Conservation (phyloP, 2,113 vertebrate genomes). For the Ailuropoda melanoleuca region DNA sequence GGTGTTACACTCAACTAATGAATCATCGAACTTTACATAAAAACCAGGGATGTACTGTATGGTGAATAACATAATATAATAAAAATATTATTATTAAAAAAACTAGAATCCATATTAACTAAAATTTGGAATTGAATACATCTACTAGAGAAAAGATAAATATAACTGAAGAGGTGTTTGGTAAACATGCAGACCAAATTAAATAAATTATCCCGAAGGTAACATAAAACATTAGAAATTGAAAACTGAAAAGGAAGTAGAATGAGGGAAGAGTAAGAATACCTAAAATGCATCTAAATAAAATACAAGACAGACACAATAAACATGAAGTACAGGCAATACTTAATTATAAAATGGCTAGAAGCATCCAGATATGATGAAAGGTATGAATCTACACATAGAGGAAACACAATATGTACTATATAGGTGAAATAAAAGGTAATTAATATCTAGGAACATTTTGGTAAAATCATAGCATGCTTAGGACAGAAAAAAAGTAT, state of each 20-base stretch:
- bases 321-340: neutral
- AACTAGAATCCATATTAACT: neutral
- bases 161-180: neutral
- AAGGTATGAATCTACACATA: neutral
- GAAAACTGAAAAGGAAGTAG: neutral
- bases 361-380: neutral
- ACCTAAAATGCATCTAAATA: neutral
- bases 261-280: neutral
- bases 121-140: neutral
- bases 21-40: no score
- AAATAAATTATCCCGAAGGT: neutral
- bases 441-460: neutral
- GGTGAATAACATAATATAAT: no score
- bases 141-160: neutral
- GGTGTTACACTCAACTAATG: no score
- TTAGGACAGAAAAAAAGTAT: neutral
- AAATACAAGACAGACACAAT: neutral
- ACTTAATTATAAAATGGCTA: neutral
- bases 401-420: neutral
- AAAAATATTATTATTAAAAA: no score
- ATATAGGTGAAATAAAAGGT: neutral
- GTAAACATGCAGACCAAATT: neutral
- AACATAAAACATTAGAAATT: neutral
- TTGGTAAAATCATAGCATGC: neutral
- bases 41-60: no score